These are phyloP conservation scores for Mythimna vitellina DNA, from an alignment of 2,888 invertebrate species.

Conservation along the genomic window DNA sequence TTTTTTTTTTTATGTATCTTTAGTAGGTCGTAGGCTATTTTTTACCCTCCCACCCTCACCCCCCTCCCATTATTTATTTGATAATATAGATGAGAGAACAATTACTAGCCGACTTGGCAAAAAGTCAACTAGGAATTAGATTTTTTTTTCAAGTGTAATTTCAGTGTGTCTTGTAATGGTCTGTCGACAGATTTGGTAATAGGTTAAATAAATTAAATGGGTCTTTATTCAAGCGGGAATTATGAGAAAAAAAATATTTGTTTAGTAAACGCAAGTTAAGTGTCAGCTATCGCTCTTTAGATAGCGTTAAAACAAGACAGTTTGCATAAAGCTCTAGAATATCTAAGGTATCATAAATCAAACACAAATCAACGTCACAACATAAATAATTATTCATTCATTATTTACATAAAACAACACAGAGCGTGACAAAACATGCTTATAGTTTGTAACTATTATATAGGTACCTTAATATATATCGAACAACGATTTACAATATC, in stretches of 20 bases:
- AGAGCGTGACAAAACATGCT: slow-evolving; percentile 71
- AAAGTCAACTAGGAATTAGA: background rate
- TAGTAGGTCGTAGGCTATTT: no score
- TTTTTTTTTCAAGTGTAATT: background rate
- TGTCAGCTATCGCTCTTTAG: background rate
- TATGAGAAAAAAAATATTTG: background rate
- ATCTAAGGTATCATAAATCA: slow-evolving; percentile 74
- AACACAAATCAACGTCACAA: slow-evolving; percentile 82
- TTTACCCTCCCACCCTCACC: no score
- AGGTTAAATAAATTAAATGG: no score
- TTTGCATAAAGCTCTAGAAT: slow-evolving; percentile 46
- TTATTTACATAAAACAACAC: slow-evolving; percentile 83
- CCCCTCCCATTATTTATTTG: no score
- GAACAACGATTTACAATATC: slow-evolving; percentile 51
- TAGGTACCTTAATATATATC: slow-evolving; percentile 31
- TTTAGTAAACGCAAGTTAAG: background rate
- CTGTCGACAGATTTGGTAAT: no score
- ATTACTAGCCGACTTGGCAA: no score
- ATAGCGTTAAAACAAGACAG: slow-evolving; percentile 13
- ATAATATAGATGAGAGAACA: no score
- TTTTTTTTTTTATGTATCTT: no score
- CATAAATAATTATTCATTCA: slow-evolving; percentile 85
- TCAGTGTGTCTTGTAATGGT: background rate
- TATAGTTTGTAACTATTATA: slow-evolving; percentile 44
- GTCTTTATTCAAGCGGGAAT: background rate